phyloP scores from a whole-genome alignment of 2,888 invertebrate species.

The Cantharis flavilabris region DNA sequence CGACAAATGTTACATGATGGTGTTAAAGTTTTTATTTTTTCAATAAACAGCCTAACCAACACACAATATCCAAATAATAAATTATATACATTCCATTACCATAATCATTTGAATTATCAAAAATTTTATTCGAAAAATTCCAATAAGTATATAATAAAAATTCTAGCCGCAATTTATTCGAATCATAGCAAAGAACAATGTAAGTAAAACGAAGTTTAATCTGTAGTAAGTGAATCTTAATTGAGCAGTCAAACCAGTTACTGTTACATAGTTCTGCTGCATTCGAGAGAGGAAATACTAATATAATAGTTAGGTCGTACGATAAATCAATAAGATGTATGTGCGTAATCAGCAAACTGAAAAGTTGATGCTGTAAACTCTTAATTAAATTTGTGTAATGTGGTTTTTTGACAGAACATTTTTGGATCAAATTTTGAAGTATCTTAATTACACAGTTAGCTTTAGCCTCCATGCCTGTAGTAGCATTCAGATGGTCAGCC shows the following conservation, averaged over 20 bases:
- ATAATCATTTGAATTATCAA: neutral
- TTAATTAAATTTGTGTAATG: neutral
- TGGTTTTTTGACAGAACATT: neutral
- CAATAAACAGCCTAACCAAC: neutral
- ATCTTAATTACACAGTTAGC: neutral
- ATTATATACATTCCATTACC: neutral
- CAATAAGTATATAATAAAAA: neutral
- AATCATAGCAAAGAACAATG: neutral
- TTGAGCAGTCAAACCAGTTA: neutral
- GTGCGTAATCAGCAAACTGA: neutral
- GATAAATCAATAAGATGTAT: neutral
- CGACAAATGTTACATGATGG: constrained; percentile 17
- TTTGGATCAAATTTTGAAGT: neutral
- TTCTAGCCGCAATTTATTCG: neutral
- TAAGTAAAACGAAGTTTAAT: neutral
- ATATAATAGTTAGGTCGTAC: neutral
- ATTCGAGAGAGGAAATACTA: neutral
- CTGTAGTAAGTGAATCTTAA: neutral
- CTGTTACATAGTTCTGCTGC: neutral
- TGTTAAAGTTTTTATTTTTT: neutral
- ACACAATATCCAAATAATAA: neutral
- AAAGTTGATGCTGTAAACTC: neutral
- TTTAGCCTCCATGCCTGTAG: neutral
- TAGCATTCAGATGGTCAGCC: neutral
- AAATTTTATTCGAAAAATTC: neutral